Conservation (phyloP, 2,888 invertebrate genomes). For the Ochlodes sylvanus region DNA sequence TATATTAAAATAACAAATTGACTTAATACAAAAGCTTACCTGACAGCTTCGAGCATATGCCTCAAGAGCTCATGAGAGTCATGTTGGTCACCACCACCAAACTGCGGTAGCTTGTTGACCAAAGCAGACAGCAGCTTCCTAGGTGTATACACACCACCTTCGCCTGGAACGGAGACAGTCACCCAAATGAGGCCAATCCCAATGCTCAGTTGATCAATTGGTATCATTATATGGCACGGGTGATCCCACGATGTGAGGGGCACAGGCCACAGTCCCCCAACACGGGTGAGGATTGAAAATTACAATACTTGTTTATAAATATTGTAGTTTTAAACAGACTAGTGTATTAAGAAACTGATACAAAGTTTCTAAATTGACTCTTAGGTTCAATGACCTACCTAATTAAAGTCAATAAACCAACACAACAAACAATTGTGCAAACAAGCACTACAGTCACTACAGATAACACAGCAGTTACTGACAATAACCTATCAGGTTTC, state of each 20-base stretch:
- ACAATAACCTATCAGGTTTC: conserved; percentile 2
- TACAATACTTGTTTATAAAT: too few species aligned
- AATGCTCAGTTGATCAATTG: too few species aligned
- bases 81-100: conserved; percentile 97
- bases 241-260: too few species aligned
- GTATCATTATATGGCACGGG: too few species aligned
- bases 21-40: conserved; percentile 63
- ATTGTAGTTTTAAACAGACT: too few species aligned
- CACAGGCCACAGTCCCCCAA: too few species aligned
- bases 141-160: conserved; percentile 87
- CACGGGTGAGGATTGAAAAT: too few species aligned
- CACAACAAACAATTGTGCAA: too few species aligned
- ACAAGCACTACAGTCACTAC: too few species aligned
- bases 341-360: too few species aligned
- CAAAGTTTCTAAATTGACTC: not conserved
- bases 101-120: conserved; percentile 90
- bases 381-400: not conserved
- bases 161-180: conserved; percentile 68
- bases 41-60: conserved; percentile 94
- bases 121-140: conserved; percentile 87
- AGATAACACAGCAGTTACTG: not conserved
- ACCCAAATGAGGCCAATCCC: not conserved
- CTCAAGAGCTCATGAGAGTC: conserved; percentile 98
- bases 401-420: not conserved
- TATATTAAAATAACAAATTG: too few species aligned